Conservation (phyloP, 2,888 invertebrate species). For the Dasysyrphus albostriatus region DNA sequence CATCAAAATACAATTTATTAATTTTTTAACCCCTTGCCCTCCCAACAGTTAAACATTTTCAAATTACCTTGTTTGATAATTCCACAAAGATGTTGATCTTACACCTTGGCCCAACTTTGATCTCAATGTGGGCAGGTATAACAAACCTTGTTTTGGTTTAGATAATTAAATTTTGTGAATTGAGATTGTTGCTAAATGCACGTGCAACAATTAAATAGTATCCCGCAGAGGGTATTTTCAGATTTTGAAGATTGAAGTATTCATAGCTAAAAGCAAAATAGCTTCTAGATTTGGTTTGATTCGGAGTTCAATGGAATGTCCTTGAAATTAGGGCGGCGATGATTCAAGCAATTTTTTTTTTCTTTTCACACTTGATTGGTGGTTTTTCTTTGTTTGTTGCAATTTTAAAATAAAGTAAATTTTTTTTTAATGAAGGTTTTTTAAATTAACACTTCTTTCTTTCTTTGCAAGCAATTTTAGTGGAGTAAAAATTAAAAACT, state of each 20-base stretch:
- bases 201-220: conserved; percentile 17
- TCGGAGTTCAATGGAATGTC: conserved; percentile 73
- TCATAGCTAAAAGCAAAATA: not conserved
- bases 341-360: conserved; percentile 56
- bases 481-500: not conserved
- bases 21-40: not conserved
- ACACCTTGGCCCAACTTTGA: conserved; percentile 46
- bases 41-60: conserved; percentile 9
- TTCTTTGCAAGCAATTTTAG: conserved; percentile 2
- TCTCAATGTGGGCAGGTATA: conserved; percentile 6
- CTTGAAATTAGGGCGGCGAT: conserved; percentile 74
- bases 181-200: not conserved
- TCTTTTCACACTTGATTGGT: conserved; percentile 28
- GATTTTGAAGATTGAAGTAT: not conserved
- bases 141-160: not conserved
- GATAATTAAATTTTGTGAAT: not conserved
- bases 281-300: conserved; percentile 36
- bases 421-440: conserved; percentile 7
- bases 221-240: not conserved
- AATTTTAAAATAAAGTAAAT: conserved; percentile 10
- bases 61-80: conserved; percentile 52
- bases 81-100: conserved; percentile 41
- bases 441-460: conserved; percentile 11
- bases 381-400: conserved; percentile 38
- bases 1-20: not conserved